These are phyloP conservation scores for Molothrus aeneus DNA, from an alignment of 2,797 vertebrate genomes.

Conservation along the genomic window DNA sequence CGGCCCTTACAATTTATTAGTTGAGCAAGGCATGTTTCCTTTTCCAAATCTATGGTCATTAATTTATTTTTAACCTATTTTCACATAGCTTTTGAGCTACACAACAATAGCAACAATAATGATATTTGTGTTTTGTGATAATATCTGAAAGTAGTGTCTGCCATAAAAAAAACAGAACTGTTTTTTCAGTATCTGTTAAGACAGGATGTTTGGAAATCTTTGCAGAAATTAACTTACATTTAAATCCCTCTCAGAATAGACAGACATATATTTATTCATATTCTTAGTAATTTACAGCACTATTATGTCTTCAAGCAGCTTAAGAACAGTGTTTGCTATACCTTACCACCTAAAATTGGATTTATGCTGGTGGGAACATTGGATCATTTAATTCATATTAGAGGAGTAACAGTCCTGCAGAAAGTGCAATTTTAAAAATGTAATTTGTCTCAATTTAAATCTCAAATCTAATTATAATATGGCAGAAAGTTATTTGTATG, in stretches of 20 bases:
- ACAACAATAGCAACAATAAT: not conserved
- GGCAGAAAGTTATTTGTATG: not conserved
- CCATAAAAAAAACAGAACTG: not conserved
- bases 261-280: not conserved
- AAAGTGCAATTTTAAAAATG: not conserved
- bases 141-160: not conserved
- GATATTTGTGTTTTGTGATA: not conserved
- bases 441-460: not conserved
- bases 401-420: not conserved
- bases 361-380: not conserved
- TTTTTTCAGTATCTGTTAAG: not conserved
- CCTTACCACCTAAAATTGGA: not conserved
- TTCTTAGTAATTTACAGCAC: not conserved
- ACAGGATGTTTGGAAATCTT: not conserved
- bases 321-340: not conserved
- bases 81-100: not conserved
- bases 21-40: not conserved
- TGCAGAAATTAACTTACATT: not conserved
- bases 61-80: not conserved
- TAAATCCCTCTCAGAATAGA: not conserved
- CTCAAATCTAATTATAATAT: not conserved
- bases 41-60: not conserved
- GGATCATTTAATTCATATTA: not conserved
- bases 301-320: not conserved
- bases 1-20: not conserved